Conservation (phyloP, 2,888 invertebrate species). For the Cephus pygmeus region DNA sequence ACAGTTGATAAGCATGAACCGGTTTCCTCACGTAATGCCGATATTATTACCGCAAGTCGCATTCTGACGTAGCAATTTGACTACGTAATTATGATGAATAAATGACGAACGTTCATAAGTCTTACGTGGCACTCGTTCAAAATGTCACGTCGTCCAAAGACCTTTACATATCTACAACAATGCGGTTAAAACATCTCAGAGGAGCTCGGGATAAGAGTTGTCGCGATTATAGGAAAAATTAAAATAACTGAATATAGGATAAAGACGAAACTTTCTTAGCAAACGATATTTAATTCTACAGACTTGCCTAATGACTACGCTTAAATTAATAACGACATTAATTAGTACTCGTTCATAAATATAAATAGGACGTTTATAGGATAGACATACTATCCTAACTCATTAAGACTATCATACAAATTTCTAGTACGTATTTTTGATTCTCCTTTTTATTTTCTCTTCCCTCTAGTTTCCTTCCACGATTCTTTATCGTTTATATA, state of each 20-base stretch:
- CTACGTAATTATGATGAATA: neutral
- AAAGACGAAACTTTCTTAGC: conserved; percentile 28
- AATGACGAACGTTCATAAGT: neutral
- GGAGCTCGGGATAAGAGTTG: neutral
- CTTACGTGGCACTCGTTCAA: neutral
- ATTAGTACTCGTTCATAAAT: conserved; percentile 40
- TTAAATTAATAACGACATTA: conserved; percentile 48
- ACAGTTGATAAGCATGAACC: neutral
- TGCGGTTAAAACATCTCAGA: neutral
- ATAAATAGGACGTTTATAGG: conserved; percentile 35
- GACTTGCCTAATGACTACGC: conserved; percentile 20
- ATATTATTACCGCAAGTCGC: neutral
- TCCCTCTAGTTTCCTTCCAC: neutral
- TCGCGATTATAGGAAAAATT: neutral
- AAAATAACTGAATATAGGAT: neutral
- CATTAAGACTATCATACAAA: neutral
- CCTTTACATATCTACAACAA: neutral
- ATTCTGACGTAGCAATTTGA: neutral
- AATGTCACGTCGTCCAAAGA: neutral
- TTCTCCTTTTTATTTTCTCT: neutral
- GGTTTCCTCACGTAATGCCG: neutral
- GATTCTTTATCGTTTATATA: neutral
- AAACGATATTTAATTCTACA: conserved; percentile 44
- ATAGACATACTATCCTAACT: neutral
- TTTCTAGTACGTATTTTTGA: neutral